Conservation (phyloP, 2,888 invertebrate genomes). For the Trissolcus japonicus region DNA sequence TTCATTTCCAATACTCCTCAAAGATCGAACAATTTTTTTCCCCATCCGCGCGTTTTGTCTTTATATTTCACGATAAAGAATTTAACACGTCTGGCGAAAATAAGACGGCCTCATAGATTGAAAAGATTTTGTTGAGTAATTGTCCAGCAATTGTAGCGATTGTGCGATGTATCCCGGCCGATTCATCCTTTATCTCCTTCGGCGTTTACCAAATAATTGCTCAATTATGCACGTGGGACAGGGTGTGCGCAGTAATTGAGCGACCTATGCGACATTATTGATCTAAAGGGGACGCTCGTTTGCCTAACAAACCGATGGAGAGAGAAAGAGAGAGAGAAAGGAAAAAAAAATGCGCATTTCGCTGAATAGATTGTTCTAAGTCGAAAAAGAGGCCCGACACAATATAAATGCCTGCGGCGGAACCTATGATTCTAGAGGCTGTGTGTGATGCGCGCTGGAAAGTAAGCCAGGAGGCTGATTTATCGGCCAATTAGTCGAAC, state of each 20-base stretch:
- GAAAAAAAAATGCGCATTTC: conserved; percentile 21
- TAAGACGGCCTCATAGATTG: too few relatives aligned
- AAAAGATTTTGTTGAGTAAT: too few relatives aligned
- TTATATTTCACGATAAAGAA: not conserved
- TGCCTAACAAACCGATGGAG: conserved; percentile 19
- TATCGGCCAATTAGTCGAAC: conserved; percentile 76
- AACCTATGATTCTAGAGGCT: conserved; percentile 55
- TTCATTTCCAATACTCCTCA: too few relatives aligned
- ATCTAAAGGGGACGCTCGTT: conserved; percentile 20
- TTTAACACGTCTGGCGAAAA: too few relatives aligned
- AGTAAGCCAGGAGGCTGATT: conserved; percentile 73
- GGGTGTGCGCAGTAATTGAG: conserved; percentile 16
- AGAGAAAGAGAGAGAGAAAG: not conserved
- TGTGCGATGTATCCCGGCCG: not conserved
- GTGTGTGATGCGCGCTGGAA: conserved; percentile 60
- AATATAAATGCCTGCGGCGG: conserved; percentile 44
- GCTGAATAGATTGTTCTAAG: conserved; percentile 50
- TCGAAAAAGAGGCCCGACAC: conserved; percentile 45
- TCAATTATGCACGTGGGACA: conserved; percentile 10
- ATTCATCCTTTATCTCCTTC: not conserved
- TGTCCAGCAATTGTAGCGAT: too few relatives aligned
- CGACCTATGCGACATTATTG: conserved; percentile 28
- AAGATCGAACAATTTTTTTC: conserved; percentile 11
- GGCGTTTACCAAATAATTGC: conserved; percentile 18
- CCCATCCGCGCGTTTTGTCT: too few relatives aligned